Conservation (phyloP, 2,888 invertebrate genomes). For the Crossocerus cetratus region DNA sequence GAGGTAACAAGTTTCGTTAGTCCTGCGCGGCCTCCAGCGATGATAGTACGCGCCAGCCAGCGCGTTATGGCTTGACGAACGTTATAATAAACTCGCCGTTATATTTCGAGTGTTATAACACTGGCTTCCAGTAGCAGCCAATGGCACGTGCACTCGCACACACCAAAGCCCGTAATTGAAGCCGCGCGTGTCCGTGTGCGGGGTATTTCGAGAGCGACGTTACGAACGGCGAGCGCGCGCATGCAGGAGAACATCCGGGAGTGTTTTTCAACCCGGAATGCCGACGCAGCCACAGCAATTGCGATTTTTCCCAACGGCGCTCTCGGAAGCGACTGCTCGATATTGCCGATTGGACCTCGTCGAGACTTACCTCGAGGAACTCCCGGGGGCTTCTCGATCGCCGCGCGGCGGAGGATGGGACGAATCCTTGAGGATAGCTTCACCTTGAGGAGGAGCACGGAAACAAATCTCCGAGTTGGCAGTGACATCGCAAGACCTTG, state of each 20-base stretch:
- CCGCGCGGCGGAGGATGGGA: background rate
- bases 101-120: constrained; percentile 56
- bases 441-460: constrained; percentile 51
- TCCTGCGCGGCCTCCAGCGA: constrained; percentile 11
- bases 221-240: constrained; percentile 14
- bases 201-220: background rate
- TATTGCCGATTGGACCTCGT: too few species aligned
- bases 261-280: too few species aligned
- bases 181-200: background rate
- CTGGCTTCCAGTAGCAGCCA: constrained; percentile 11
- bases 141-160: constrained; percentile 15
- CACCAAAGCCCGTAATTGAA: constrained; percentile 14
- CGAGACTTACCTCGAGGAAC: constrained; percentile 48
- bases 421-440: constrained; percentile 37
- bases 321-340: too few species aligned
- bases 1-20: constrained; percentile 58
- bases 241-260: too few species aligned
- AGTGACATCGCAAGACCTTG: constrained; percentile 69
- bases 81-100: constrained; percentile 70
- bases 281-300: too few species aligned
- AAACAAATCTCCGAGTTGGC: constrained; percentile 33
- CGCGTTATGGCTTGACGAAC: constrained; percentile 16
- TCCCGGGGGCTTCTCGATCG: constrained; percentile 3
- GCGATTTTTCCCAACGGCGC: too few species aligned
- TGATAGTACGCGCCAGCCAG: constrained; percentile 23